A percentile compares a stretch with the other conserved stretches of the same genome.
phyloP scores from a whole-genome alignment of 2,888 invertebrate genomes.

The Hemithea aestivaria region DNA sequence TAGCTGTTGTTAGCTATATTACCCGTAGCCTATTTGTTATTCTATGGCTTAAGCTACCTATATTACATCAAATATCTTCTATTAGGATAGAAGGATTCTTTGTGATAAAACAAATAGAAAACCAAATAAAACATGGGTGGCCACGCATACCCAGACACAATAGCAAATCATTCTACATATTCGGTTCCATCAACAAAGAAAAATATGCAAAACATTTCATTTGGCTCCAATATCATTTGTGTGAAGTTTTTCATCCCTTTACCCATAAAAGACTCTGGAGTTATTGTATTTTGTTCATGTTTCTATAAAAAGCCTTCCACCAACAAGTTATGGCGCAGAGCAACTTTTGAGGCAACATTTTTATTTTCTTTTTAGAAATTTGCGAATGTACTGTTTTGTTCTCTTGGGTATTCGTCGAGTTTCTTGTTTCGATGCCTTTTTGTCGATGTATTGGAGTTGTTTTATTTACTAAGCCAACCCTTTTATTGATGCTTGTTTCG shows the following conservation, averaged over 20 bases:
- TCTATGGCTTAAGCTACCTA: too few relatives aligned
- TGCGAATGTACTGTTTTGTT: constrained; percentile 48
- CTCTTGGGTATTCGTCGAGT: constrained; percentile 50
- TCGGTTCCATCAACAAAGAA: constrained; percentile 11
- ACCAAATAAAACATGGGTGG: too few relatives aligned
- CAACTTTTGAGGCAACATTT: constrained; percentile 46
- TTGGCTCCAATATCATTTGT: constrained; percentile 26
- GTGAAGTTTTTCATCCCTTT: constrained; percentile 37
- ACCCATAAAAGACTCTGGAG: constrained; percentile 38
- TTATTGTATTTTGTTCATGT: constrained; percentile 50
- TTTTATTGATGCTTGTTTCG: constrained; percentile 19
- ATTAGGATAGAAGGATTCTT: too few relatives aligned
- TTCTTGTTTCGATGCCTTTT: constrained; percentile 51
- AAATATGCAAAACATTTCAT: constrained; percentile 26
- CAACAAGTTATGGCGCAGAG: constrained; percentile 48
- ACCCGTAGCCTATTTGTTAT: too few relatives aligned
- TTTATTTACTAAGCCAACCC: constrained; percentile 41
- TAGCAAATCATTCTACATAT: constrained; percentile 7
- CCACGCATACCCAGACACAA: constrained; percentile 1
- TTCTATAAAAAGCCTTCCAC: constrained; percentile 50
- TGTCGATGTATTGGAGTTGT: constrained; percentile 45
- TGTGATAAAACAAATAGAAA: too few relatives aligned
- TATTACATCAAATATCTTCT: too few relatives aligned
- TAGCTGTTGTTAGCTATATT: too few relatives aligned
- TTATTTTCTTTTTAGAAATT: constrained; percentile 54